Evolutionary conservation across 2,113 vertebrate genomes (phyloP).

Genomic region (Indri indri): DNA sequence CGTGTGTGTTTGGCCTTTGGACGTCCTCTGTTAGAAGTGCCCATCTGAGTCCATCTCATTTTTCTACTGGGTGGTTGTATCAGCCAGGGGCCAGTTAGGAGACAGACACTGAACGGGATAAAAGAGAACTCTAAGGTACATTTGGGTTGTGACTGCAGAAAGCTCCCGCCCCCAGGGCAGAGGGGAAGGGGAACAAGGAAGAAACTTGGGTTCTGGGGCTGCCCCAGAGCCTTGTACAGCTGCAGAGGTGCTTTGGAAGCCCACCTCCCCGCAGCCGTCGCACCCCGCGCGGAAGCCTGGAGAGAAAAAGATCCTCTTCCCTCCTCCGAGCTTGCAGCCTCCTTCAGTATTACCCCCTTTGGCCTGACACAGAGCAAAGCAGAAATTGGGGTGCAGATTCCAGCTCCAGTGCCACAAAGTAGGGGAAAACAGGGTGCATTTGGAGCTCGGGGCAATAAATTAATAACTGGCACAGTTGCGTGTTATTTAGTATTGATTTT

Average conservation of each 20-base stretch:
- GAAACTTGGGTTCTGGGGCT: background rate
- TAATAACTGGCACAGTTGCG: background rate
- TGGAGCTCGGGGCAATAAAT: background rate
- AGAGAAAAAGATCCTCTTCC: rapidly evolving
- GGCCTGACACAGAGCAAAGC: too few relatives aligned
- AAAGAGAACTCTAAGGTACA: background rate
- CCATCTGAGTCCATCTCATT: background rate
- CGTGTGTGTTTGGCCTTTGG: background rate
- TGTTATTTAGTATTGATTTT: background rate
- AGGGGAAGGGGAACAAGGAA: background rate
- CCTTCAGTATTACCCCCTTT: background rate
- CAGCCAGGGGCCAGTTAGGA: background rate
- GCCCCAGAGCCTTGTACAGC: too few relatives aligned
- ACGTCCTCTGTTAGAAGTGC: background rate
- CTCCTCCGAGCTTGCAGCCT: background rate
- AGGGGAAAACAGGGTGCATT: background rate
- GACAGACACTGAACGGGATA: background rate
- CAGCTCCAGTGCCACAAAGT: background rate
- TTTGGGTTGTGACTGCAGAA: background rate
- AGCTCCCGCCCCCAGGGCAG: rapidly evolving
- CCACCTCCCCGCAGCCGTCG: rapidly evolving
- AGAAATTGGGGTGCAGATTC: background rate
- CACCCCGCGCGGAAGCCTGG: too few relatives aligned
- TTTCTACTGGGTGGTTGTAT: too few relatives aligned
- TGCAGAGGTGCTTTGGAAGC: rapidly evolving